Evolutionary conservation across 2,113 vertebrate genomes (phyloP), one percentile per base, ranked within the genome.

Genomic region (Apaloderma vittatum): DNA sequence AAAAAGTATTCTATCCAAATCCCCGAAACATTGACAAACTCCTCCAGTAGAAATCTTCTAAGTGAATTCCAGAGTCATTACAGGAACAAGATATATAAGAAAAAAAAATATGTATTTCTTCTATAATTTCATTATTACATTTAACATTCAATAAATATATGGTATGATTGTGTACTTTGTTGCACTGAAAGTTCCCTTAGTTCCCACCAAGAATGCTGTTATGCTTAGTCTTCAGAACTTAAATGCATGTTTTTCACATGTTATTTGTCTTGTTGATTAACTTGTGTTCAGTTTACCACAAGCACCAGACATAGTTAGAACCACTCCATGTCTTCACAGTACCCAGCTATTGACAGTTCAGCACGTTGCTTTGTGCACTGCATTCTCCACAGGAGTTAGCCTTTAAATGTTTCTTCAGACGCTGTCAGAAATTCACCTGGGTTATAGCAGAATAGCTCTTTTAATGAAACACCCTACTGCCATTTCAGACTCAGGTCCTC

Each of bases 121-220:
- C 54, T 46, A 12, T 55, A 68, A 68, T 54, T 68, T 77, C 22
- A 30, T 49, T 45, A 58, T 75, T 62, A 34, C 22, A 63, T 59
- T 91, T 89, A 75, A 52, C 22, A 71, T 62, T 15, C n/a, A 88
- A 58, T 79, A 82, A 77, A 93, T n/a, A n/a, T n/a, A n/a, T 88
- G 74, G 86, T 85, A 72, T 15, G 0, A 71, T 63, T 11, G 2
- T 55, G 24, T 54, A 65, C 7, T 88, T 93, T 77, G 11, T 34
- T 51, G 26, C 18, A 21, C 32, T 74, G 17, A n/a, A 79, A 70
- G 23, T 84, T 95, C n/a, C 21, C 23, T 58, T 72, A 24, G 37
- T 74, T 90, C 51, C 57, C 26, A 63, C 29, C 30, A 61, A 52
- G 21, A 66, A 91, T 88, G 55, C 2, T 55, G 9, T n/a, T 88